Percentiles rank a stretch among this genome's conserved stretches.
Evolutionary conservation across 1,140 invertebrate genomes (phyloP).

Genomic region (Drosophila albomicans): DNA sequence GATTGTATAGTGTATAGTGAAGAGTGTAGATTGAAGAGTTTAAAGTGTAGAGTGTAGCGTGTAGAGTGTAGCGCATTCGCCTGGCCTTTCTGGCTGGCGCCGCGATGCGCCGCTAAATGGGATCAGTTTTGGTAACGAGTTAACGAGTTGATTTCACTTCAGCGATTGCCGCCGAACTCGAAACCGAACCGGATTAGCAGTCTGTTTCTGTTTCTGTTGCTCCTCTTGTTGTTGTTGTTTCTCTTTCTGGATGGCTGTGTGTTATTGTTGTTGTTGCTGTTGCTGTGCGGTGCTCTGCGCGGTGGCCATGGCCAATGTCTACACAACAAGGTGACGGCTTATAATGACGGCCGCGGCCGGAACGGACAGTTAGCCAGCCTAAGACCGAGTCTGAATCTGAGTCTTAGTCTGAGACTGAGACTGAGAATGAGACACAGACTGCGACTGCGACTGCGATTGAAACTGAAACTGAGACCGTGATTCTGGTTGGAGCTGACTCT

Average conservation of each 20-base stretch:
- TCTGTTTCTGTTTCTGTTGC: conserved; percentile 37
- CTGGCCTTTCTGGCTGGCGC: conserved; percentile 54
- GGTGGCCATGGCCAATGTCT: conserved; percentile 83
- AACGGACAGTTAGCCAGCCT: conserved; percentile 40
- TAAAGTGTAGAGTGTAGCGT: not conserved
- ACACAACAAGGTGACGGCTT: conserved; percentile 82
- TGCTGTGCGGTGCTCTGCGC: conserved; percentile 45
- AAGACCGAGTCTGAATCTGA: conserved; percentile 26
- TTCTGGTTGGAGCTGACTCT: conserved; percentile 22
- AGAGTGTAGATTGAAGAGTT: too few species aligned
- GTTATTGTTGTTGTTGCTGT: conserved; percentile 15
- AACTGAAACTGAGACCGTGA: conserved; percentile 36
- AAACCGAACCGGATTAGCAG: conserved; percentile 77
- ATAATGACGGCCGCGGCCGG: conserved; percentile 69
- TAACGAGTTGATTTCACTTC: conserved; percentile 84
- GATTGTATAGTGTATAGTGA: too few species aligned
- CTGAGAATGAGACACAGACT: not conserved
- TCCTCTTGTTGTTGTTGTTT: conserved; percentile 4
- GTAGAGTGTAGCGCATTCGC: conserved; percentile 54
- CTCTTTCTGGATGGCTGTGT: conserved; percentile 26
- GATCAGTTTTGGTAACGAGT: conserved; percentile 84
- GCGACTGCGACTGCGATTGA: conserved; percentile 24
- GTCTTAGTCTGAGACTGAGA: conserved; percentile 10
- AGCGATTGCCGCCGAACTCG: conserved; percentile 73
- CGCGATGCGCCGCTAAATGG: conserved; percentile 80